Evolutionary conservation across 35 echinoderm and acorn worm species (phyloP).

Genomic region (Lytechinus variegatus): DNA sequence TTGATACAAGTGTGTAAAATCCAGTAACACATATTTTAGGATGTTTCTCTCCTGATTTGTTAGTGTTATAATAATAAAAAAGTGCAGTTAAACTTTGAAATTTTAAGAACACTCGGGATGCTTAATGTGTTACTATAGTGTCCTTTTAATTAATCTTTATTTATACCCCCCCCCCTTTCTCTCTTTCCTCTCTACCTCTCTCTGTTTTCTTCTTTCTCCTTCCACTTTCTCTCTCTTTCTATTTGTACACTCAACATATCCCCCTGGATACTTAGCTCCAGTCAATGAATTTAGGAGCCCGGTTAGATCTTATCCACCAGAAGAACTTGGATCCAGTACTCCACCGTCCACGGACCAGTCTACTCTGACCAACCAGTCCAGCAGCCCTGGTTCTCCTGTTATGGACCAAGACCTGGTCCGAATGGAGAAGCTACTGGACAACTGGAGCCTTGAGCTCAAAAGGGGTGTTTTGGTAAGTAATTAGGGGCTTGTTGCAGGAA

Average conservation of each 20-base stretch:
- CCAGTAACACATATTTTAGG: no score
- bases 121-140: no score
- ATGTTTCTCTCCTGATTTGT: no score
- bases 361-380: slow-evolving; percentile 31
- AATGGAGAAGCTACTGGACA: slow-evolving; percentile 90
- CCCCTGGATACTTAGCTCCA: background rate
- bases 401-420: slow-evolving; percentile 87
- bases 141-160: background rate
- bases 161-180: background rate
- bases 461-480: slow-evolving; percentile 88
- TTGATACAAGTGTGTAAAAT: no score
- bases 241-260: background rate
- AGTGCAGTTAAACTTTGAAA: no score
- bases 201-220: background rate
- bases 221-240: background rate
- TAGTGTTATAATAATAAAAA: no score
- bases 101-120: no score
- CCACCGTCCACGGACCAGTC: slow-evolving; percentile 61
- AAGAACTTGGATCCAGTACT: background rate
- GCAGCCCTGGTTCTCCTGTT: slow-evolving; percentile 59
- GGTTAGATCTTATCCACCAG: background rate
- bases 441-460: slow-evolving; percentile 93
- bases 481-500: background rate
- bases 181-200: background rate
- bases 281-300: background rate